Percentiles rank a stretch among this genome's conserved stretches.
Conservation (phyloP, 2,113 vertebrate genomes). For the Nesogale talazaci region DNA sequence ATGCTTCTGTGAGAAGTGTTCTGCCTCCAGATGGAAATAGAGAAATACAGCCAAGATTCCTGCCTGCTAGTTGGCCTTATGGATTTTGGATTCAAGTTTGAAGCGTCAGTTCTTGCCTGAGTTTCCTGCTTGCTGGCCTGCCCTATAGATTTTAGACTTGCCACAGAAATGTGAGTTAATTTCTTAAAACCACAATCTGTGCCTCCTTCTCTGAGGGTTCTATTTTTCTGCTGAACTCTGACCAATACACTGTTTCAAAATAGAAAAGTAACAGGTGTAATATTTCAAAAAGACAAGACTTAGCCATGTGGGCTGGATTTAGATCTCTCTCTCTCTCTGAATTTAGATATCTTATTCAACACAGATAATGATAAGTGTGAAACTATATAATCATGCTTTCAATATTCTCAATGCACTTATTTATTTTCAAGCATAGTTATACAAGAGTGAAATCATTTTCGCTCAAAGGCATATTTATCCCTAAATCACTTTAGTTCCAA, state of each 20-base stretch:
- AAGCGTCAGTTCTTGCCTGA: not conserved
- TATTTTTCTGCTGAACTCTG: not conserved
- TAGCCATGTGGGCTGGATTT: slow-evolving; percentile 50
- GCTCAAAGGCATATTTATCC: not conserved
- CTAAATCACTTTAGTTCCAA: not conserved
- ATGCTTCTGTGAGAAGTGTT: not conserved
- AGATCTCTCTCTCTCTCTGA: slow-evolving; percentile 24
- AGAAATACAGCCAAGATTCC: not conserved
- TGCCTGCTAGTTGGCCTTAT: not conserved
- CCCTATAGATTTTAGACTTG: not conserved
- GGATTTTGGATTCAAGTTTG: not conserved
- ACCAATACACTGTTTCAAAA: not conserved
- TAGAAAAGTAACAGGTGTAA: slow-evolving; percentile 52
- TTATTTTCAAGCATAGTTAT: slow-evolving; percentile 51
- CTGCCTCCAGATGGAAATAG: not conserved
- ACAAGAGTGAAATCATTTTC: not conserved
- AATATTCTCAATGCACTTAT: slow-evolving; percentile 53
- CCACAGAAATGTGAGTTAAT: not conserved
- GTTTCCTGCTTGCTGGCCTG: not conserved
- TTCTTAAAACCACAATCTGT: not conserved
- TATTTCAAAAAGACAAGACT: slow-evolving; percentile 66
- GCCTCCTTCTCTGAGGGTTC: not conserved
- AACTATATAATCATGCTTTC: slow-evolving; percentile 34
- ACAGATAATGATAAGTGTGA: slow-evolving; percentile 21
- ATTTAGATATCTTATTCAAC: slow-evolving; percentile 42